A percentile compares a stretch with the other conserved stretches of the same genome.
Conservation (phyloP, 2,797 vertebrate species). For the Dallia pectoralis region DNA sequence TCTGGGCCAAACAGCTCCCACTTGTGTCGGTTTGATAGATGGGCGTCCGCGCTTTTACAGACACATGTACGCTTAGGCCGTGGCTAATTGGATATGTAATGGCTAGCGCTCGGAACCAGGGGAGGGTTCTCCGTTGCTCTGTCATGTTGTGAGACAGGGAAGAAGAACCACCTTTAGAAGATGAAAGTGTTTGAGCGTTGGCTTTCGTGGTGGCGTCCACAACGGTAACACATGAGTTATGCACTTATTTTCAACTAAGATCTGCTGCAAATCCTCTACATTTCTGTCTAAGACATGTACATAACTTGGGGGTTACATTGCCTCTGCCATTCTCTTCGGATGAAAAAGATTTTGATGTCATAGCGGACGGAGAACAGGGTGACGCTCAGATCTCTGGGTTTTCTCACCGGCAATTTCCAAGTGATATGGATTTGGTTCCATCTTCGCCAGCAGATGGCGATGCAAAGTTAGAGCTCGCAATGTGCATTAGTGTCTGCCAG, state of each 20-base stretch:
- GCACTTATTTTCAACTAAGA: background rate
- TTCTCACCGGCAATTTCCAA: background rate
- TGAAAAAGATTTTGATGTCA: background rate
- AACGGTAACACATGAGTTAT: background rate
- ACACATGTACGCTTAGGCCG: slow-evolving; percentile 60
- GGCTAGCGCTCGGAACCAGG: slow-evolving; percentile 58
- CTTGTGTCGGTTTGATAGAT: slow-evolving; percentile 66
- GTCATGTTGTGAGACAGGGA: slow-evolving; percentile 12
- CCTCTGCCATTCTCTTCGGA: background rate
- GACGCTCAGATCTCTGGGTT: background rate
- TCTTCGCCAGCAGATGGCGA: slow-evolving; percentile 41
- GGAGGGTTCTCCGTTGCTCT: slow-evolving; percentile 49
- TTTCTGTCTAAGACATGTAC: background rate
- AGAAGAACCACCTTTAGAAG: slow-evolving; percentile 48
- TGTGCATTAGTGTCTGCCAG: background rate
- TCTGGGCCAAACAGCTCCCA: slow-evolving; percentile 68
- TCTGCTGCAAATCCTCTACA: background rate
- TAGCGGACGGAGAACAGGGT: background rate
- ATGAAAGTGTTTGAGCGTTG: slow-evolving; percentile 10
- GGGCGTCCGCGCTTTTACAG: slow-evolving; percentile 58
- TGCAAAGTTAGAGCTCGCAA: slow-evolving; percentile 15
- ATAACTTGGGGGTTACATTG: background rate
- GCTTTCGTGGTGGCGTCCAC: slow-evolving; percentile 3
- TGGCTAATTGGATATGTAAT: slow-evolving; percentile 62
- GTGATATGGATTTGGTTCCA: background rate